These are phyloP conservation scores for Crossocerus cetratus DNA, from an alignment of 2,888 invertebrate genomes.

Conservation along the genomic window DNA sequence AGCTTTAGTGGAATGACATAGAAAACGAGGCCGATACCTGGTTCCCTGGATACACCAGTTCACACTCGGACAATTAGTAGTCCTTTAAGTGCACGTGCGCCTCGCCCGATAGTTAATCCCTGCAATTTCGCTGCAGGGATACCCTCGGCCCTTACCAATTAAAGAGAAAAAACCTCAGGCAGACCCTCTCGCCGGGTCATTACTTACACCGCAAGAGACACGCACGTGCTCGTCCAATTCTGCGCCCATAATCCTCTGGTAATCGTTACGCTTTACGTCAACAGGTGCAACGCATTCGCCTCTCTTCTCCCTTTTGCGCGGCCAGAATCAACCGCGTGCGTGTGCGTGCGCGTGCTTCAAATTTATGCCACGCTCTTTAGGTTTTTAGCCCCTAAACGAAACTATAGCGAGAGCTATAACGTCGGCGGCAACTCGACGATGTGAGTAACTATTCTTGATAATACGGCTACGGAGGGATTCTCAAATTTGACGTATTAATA, in stretches of 20 bases:
- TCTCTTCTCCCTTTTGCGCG: not conserved
- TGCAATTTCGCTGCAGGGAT: constrained; percentile 59
- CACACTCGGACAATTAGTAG: constrained; percentile 68
- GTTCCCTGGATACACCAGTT: constrained; percentile 15
- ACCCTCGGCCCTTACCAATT: constrained; percentile 64
- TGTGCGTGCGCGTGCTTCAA: not conserved
- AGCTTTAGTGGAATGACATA: constrained; percentile 4
- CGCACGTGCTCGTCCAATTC: constrained; percentile 61
- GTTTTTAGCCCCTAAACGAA: not conserved
- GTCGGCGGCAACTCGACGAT: no score
- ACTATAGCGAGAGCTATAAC: no score
- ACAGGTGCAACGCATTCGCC: constrained; percentile 51
- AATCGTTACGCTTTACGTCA: constrained; percentile 42
- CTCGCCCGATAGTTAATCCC: constrained; percentile 67
- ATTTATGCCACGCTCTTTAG: not conserved
- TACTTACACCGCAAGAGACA: constrained; percentile 54
- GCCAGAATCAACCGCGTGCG: not conserved
- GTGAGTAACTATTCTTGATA: no score
- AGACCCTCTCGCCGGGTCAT: constrained; percentile 45
- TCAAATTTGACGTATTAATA: no score
- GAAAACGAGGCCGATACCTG: constrained; percentile 12
- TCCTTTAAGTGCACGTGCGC: constrained; percentile 72
- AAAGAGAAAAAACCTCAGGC: constrained; percentile 61
- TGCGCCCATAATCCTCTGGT: constrained; percentile 40
- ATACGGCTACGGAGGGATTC: no score